phyloP scores from a whole-genome alignment of 2,888 invertebrate species.

The Brachypalpus laphriformis region DNA sequence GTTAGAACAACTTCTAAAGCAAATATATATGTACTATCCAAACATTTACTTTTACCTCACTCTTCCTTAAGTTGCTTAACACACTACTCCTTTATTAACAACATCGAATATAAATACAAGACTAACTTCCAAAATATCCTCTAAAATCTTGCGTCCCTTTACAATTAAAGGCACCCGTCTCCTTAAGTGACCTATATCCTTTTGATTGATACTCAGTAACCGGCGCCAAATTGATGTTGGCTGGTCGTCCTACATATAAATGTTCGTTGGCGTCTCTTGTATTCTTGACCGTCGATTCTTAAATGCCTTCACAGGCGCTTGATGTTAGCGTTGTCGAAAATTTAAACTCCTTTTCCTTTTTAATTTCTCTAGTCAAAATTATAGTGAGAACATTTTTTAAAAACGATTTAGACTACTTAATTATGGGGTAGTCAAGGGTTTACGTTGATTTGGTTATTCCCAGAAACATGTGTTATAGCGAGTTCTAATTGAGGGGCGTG shows the following conservation, averaged over 20 bases:
- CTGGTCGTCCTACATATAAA: not conserved
- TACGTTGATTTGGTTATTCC: constrained; percentile 9
- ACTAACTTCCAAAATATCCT: no score
- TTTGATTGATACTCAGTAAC: not conserved
- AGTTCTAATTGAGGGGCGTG: not conserved
- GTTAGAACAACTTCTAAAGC: no score
- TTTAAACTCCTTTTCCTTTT: not conserved
- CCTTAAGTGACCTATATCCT: not conserved
- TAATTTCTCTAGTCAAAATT: constrained; percentile 20
- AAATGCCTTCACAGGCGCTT: constrained; percentile 4
- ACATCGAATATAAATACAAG: no score
- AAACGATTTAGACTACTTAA: constrained; percentile 18
- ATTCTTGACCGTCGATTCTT: no score
- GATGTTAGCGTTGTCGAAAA: not conserved
- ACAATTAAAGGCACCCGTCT: not conserved
- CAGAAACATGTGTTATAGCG: not conserved
- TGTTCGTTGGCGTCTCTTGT: not conserved
- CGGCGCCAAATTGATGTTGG: constrained; percentile 2
- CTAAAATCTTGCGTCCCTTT: no score
- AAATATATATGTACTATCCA: no score
- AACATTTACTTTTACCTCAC: no score
- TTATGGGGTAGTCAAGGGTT: not conserved
- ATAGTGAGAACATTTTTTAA: constrained; percentile 15
- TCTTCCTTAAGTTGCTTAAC: no score
- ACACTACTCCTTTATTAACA: no score